A percentile compares a stretch with the other conserved stretches of the same genome.
phyloP scores from a whole-genome alignment of 2,888 invertebrate species.

The Hydrotaea diabolus region DNA sequence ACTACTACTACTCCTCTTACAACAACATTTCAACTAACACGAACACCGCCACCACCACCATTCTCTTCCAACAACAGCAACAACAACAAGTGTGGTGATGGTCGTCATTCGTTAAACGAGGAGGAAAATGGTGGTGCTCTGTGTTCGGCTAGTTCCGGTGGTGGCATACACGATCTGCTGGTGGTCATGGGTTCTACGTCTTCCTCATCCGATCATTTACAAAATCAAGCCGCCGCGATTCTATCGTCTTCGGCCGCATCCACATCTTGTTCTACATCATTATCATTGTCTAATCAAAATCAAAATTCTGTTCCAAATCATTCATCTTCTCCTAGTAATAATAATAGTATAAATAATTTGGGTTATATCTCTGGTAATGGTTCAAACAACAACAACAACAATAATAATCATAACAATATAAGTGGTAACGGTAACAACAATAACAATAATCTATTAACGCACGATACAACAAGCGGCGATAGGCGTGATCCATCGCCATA shows the following conservation, averaged over 20 bases:
- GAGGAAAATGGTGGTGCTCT: conserved; percentile 46
- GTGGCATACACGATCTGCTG: conserved; percentile 65
- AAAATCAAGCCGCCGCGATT: conserved; percentile 37
- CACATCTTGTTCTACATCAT: conserved; percentile 63
- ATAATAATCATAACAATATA: conserved; percentile 64
- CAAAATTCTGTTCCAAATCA: conserved; percentile 61
- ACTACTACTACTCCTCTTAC: conserved; percentile 75
- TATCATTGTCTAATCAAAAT: conserved; percentile 60
- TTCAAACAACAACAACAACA: conserved; percentile 68
- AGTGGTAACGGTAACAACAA: conserved; percentile 68
- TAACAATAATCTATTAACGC: conserved; percentile 75
- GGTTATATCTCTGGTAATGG: conserved; percentile 66
- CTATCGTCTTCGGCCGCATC: conserved; percentile 51
- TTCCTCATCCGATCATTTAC: conserved; percentile 50
- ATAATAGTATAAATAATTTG: conserved; percentile 61
- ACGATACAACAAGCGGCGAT: conserved; percentile 75
- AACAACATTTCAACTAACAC: conserved; percentile 47
- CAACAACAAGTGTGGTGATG: conserved; percentile 5
- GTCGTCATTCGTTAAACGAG: background rate
- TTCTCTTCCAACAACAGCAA: conserved; percentile 38
- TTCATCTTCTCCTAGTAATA: conserved; percentile 60
- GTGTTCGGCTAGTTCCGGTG: conserved; percentile 56
- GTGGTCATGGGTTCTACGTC: conserved; percentile 59
- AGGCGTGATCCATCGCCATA: conserved; percentile 83
- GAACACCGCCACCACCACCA: conserved; percentile 49